Evolutionary conservation across 2,797 vertebrate genomes (phyloP).

Genomic region (Steatocranus sp.): DNA sequence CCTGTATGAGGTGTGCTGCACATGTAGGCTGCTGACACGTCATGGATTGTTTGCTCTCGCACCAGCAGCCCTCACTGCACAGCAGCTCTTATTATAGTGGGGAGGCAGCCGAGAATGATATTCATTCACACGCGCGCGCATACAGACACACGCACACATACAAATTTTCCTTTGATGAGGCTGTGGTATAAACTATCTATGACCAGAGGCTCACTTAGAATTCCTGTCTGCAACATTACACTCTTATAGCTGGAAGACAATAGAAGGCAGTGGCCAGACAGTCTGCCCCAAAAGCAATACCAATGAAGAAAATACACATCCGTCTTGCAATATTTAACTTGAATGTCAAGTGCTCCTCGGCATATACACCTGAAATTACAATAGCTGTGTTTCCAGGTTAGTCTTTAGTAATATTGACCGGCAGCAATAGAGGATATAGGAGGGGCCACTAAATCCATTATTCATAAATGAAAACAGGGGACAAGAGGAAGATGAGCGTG

Average conservation of each 20-base stretch:
- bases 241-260: slow-evolving; percentile 21
- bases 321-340: slow-evolving; percentile 20
- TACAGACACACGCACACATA: background rate
- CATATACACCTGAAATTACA: slow-evolving; percentile 20
- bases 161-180: slow-evolving; percentile 37
- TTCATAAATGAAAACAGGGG: slow-evolving; percentile 59
- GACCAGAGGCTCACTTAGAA: slow-evolving; percentile 24
- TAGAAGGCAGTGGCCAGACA: slow-evolving; percentile 2
- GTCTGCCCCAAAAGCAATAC: slow-evolving; percentile 11
- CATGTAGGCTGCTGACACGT: slow-evolving; percentile 50
- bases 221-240: slow-evolving; percentile 1
- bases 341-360: slow-evolving; percentile 21
- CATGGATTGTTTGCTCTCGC: slow-evolving; percentile 36
- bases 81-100: slow-evolving; percentile 17
- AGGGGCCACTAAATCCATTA: slow-evolving; percentile 65
- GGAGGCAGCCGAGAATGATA: slow-evolving; percentile 5
- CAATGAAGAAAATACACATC: slow-evolving; percentile 6
- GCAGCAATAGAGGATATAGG: slow-evolving; percentile 24
- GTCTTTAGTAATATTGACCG: slow-evolving; percentile 43
- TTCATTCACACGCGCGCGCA: background rate
- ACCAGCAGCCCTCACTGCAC: slow-evolving; percentile 8
- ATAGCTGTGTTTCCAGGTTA: background rate
- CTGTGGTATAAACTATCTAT: slow-evolving; percentile 28
- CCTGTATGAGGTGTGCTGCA: slow-evolving; percentile 23
- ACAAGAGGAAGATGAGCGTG: slow-evolving; percentile 51